These are phyloP conservation scores for Cygnus atratus DNA, from an alignment of 2,113 vertebrate species.

Conservation along the genomic window DNA sequence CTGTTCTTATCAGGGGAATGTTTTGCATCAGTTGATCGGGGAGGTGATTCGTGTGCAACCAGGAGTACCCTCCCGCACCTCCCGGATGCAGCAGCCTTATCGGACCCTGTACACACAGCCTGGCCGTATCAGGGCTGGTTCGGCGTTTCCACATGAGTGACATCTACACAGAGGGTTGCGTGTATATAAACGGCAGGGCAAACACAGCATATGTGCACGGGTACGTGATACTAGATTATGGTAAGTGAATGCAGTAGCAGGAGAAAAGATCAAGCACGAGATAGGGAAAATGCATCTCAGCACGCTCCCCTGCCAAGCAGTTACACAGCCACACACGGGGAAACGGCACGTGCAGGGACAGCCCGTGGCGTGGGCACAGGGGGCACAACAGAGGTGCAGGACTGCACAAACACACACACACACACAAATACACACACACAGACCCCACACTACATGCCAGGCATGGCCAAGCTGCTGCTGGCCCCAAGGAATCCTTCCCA, in stretches of 20 bases:
- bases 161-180: background rate
- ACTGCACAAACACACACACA: no score
- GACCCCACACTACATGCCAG: no score
- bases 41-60: background rate
- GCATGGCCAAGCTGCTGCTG: no score
- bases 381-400: no score
- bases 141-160: background rate
- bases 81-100: background rate
- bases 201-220: background rate
- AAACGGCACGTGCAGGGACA: background rate
- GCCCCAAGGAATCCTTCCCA: no score
- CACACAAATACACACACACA: no score
- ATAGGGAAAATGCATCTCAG: constrained; percentile 20
- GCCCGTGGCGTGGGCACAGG: no score
- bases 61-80: background rate
- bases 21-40: background rate
- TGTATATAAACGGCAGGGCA: background rate
- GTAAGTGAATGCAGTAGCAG: background rate
- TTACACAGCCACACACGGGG: background rate
- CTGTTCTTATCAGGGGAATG: background rate
- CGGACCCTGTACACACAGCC: background rate
- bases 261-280: constrained; percentile 23
- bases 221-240: background rate
- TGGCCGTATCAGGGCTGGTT: background rate
- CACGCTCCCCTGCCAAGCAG: background rate